Percentiles rank a stretch among this genome's conserved stretches.
Conservation (phyloP, 2,888 invertebrate species). For the Alentia gelatinosa region DNA sequence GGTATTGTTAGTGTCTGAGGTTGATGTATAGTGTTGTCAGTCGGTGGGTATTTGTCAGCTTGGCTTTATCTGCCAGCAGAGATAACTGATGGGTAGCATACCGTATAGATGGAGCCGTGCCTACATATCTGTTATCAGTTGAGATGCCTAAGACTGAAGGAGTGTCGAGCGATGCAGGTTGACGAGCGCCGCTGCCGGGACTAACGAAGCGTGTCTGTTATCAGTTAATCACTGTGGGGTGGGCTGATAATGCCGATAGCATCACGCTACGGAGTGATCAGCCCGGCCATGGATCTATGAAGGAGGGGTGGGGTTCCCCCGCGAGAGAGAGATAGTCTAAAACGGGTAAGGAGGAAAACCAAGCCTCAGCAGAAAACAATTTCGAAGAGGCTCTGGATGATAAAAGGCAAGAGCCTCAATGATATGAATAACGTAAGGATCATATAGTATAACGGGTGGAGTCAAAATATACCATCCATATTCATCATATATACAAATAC, state of each 20-base stretch:
- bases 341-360: too few species aligned
- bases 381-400: too few species aligned
- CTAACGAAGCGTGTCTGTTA: neutral
- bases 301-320: neutral
- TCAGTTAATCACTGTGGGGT: neutral
- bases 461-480: too few species aligned
- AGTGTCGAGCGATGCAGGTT: neutral
- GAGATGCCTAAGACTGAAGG: neutral
- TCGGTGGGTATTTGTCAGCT: neutral
- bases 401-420: too few species aligned
- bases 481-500: too few species aligned
- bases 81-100: neutral
- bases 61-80: neutral
- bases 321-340: neutral
- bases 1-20: too few species aligned
- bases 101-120: neutral
- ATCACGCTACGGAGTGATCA: neutral
- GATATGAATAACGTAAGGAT: too few species aligned
- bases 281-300: neutral
- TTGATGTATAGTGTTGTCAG: too few species aligned
- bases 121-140: neutral
- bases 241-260: neutral
- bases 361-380: too few species aligned
- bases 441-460: too few species aligned
- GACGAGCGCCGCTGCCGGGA: neutral